Percentiles rank a stretch among this genome's conserved stretches.
phyloP scores from a whole-genome alignment of 92 coral and sea anemone genomes.

The Ricordea florida region DNA sequence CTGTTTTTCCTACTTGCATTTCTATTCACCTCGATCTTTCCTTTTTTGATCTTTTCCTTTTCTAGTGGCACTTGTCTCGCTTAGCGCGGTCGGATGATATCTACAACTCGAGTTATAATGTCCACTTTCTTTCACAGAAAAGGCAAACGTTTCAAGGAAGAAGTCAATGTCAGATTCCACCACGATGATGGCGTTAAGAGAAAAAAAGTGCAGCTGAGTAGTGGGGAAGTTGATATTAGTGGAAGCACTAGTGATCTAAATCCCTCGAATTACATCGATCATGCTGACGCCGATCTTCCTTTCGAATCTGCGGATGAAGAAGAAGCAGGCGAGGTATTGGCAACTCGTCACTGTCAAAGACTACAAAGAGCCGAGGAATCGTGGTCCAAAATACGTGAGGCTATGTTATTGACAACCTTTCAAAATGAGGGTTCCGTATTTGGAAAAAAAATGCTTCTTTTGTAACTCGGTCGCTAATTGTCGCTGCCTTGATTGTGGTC shows the following conservation, averaged over 20 bases:
- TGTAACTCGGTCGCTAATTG: neutral
- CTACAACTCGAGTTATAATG: too few relatives aligned
- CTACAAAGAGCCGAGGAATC: slow-evolving; percentile 3
- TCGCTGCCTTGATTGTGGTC: slow-evolving; percentile 1
- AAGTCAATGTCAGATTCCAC: neutral
- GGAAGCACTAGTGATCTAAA: neutral
- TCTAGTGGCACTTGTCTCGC: neutral
- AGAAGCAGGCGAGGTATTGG: neutral
- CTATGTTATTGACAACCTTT: neutral
- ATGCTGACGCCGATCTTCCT: neutral
- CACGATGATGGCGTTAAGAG: neutral
- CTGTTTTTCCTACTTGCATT: too few relatives aligned
- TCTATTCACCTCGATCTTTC: too few relatives aligned
- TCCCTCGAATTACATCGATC: neutral
- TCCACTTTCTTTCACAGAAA: too few relatives aligned
- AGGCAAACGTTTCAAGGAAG: neutral
- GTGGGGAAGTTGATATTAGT: too few relatives aligned
- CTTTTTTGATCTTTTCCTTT: too few relatives aligned
- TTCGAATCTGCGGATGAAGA: neutral
- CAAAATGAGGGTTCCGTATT: neutral
- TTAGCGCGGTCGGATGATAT: too few relatives aligned
- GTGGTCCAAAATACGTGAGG: neutral
- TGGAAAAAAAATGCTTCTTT: neutral
- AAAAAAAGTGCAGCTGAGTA: neutral
- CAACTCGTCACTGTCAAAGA: neutral